phyloP scores from a whole-genome alignment of 2,797 vertebrate species.

The Pipistrellus nathusii region DNA sequence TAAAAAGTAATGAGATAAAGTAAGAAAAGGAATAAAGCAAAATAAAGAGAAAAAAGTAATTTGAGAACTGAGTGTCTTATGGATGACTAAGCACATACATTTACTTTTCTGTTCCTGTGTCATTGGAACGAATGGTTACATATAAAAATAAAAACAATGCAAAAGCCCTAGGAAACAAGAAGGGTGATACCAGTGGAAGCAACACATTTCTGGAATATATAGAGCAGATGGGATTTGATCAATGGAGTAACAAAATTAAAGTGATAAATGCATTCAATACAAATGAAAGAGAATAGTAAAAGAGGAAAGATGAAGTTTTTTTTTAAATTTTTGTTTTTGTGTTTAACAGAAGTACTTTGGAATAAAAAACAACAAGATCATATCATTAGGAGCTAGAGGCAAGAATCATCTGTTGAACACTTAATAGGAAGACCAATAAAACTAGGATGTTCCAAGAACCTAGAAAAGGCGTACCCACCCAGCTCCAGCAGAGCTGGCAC shows the following conservation, averaged over 20 bases:
- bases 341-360: neutral
- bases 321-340: neutral
- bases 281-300: neutral
- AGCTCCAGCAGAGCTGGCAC: neutral
- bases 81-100: neutral
- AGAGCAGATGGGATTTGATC: neutral
- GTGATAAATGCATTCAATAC: neutral
- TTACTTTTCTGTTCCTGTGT: neutral
- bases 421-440: conserved; percentile 33
- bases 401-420: neutral
- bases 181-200: neutral
- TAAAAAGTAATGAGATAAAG: neutral
- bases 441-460: neutral
- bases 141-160: neutral
- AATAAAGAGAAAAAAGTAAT: neutral
- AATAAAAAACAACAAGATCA: neutral
- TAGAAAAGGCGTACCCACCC: neutral
- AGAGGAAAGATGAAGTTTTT: neutral
- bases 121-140: neutral
- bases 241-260: neutral
- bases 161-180: neutral
- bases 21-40: neutral
- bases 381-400: neutral
- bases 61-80: neutral
- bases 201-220: conserved; percentile 2